Evolutionary conservation across 2,113 vertebrate species (phyloP).

Genomic region (Cebidichthys violaceus): DNA sequence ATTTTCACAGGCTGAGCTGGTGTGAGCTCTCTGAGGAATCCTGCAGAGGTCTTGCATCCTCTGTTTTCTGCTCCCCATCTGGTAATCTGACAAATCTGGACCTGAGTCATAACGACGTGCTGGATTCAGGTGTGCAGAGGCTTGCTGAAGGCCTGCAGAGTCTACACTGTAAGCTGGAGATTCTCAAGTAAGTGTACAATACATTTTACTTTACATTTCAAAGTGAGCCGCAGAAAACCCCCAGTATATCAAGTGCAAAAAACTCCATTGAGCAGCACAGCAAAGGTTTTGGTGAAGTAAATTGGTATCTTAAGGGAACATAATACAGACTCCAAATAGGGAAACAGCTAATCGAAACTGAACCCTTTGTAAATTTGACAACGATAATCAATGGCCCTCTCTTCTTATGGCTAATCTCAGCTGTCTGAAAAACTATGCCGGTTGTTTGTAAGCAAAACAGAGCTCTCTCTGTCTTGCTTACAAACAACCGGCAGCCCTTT

Average conservation of each 20-base stretch:
- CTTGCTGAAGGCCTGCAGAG: conserved; percentile 39
- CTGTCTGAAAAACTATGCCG: not conserved
- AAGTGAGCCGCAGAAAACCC: not conserved
- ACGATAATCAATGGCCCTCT: not conserved
- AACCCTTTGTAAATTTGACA: not conserved
- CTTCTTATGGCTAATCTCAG: not conserved
- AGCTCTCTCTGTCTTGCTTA: not conserved
- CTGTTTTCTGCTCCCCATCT: conserved; percentile 51
- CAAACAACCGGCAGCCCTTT: no score
- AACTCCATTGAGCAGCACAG: not conserved
- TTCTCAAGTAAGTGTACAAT: conserved; percentile 43
- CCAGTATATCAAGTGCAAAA: not conserved
- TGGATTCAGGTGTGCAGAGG: conserved; percentile 50
- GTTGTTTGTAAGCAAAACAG: no score
- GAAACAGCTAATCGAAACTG: not conserved
- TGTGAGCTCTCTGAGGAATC: conserved; percentile 58
- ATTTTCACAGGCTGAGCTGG: conserved; percentile 62
- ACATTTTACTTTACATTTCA: not conserved
- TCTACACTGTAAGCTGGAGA: conserved; percentile 46
- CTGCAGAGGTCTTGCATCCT: conserved; percentile 59
- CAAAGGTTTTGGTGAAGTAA: not conserved
- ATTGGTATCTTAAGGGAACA: not conserved
- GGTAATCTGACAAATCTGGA: conserved; percentile 62
- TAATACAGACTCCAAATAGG: not conserved
- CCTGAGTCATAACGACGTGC: conserved; percentile 66